Evolutionary conservation across 1,140 invertebrate genomes (phyloP).

Genomic region (Plutomurus gul): DNA sequence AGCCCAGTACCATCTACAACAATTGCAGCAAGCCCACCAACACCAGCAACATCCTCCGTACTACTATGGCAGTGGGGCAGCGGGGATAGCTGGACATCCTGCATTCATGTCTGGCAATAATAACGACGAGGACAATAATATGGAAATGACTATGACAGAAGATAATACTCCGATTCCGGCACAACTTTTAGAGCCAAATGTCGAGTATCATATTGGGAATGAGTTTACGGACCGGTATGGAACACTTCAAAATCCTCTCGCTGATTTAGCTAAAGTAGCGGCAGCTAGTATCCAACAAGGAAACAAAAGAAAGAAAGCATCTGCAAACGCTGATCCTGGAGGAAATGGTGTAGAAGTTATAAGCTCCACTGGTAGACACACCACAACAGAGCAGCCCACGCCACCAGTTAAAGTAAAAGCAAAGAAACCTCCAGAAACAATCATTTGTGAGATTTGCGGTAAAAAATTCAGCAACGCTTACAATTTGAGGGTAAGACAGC

Average conservation of each 20-base stretch:
- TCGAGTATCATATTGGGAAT: conserved; percentile 52
- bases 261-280: conserved; percentile 52
- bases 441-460: conserved; percentile 80
- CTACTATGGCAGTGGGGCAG: conserved; percentile 27
- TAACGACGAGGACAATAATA: conserved; percentile 42
- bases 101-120: conserved; percentile 28
- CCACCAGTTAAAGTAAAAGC: conserved; percentile 44
- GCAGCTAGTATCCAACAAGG: conserved; percentile 30
- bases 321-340: conserved; percentile 22
- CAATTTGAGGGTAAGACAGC: conserved; percentile 72
- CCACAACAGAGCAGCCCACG: conserved; percentile 9
- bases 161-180: conserved; percentile 49
- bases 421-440: conserved; percentile 51
- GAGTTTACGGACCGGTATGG: conserved; percentile 48
- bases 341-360: conserved; percentile 48
- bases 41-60: conserved; percentile 25
- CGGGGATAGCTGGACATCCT: conserved; percentile 40
- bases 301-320: conserved; percentile 37
- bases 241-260: conserved; percentile 44
- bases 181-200: conserved; percentile 52
- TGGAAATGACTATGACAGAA: conserved; percentile 46
- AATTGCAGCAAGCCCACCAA: conserved; percentile 11
- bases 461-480: conserved; percentile 88
- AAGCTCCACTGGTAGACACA: conserved; percentile 43
- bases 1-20: conserved; percentile 4